Conservation (phyloP, 2,888 invertebrate species). For the Scaptomyza flava region DNA sequence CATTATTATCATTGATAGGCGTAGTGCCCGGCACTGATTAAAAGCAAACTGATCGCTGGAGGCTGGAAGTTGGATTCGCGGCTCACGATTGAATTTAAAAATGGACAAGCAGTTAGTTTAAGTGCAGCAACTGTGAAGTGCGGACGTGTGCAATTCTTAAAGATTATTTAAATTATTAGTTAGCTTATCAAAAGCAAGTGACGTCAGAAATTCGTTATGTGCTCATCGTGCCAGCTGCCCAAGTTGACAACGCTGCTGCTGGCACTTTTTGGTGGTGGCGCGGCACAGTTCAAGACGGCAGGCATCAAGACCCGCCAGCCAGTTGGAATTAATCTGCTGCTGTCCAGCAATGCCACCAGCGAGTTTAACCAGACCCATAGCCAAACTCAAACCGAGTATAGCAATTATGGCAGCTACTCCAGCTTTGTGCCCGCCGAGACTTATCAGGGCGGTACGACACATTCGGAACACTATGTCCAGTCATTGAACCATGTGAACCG, state of each 20-base stretch:
- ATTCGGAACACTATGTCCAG: conserved; percentile 58
- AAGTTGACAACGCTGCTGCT: conserved; percentile 39
- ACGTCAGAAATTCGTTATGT: conserved; percentile 42
- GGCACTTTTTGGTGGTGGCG: conserved; percentile 21
- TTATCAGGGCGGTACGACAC: conserved; percentile 59
- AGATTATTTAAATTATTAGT: neutral
- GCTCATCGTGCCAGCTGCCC: conserved; percentile 55
- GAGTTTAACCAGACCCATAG: conserved; percentile 25
- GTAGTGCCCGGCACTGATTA: conserved; percentile 57
- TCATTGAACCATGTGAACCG: conserved; percentile 81
- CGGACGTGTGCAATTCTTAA: conserved; percentile 52
- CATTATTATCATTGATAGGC: conserved; percentile 57
- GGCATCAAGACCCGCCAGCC: conserved; percentile 81
- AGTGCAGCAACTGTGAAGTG: conserved; percentile 61
- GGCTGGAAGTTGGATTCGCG: conserved; percentile 36
- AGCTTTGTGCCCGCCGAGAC: conserved; percentile 68
- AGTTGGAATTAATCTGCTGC: conserved; percentile 52
- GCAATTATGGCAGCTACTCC: conserved; percentile 20
- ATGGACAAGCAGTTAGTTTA: conserved; percentile 51
- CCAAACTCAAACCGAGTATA: conserved; percentile 20
- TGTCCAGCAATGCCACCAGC: conserved; percentile 49
- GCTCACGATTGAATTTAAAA: conserved; percentile 25
- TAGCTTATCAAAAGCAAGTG: neutral
- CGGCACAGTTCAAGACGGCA: conserved; percentile 75
- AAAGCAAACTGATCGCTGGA: conserved; percentile 10